A percentile compares a stretch with the other conserved stretches of the same genome.
Evolutionary conservation across 2,888 invertebrate species (phyloP).

Genomic region (Callinectes sapidus): DNA sequence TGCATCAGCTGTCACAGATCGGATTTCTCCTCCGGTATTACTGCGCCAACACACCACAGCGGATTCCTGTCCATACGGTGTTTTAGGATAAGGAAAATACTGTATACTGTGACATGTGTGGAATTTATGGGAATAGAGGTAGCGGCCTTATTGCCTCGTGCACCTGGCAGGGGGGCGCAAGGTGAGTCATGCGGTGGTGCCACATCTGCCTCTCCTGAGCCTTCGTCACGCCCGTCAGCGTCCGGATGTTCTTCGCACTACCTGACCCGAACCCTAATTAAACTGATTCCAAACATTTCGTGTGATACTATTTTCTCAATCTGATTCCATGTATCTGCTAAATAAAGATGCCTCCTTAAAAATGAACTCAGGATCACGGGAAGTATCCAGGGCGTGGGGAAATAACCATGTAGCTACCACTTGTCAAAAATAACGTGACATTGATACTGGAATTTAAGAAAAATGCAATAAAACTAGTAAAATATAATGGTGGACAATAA

Average conservation of each 20-base stretch:
- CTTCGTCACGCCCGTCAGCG: constrained; percentile 36
- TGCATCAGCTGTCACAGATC: constrained; percentile 18
- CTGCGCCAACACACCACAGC: neutral
- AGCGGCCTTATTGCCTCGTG: neutral
- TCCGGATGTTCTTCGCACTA: constrained; percentile 22
- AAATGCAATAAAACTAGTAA: neutral
- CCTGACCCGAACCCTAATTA: constrained; percentile 17
- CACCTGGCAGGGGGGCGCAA: constrained; percentile 35
- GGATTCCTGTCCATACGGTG: neutral
- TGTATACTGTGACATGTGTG: neutral
- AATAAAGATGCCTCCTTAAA: neutral
- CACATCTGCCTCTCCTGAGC: constrained; percentile 47
- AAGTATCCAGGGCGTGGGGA: neutral
- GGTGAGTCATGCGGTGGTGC: constrained; percentile 61
- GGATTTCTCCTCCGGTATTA: neutral
- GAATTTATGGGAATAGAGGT: neutral
- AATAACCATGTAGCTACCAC: neutral
- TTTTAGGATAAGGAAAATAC: neutral
- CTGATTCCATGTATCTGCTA: neutral
- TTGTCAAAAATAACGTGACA: too few species aligned
- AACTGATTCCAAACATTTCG: neutral
- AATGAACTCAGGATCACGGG: neutral
- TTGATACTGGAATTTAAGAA: neutral
- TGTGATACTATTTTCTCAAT: neutral
- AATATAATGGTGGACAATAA: neutral